These are phyloP conservation scores for Pedionomus torquatus DNA, from an alignment of 2,113 vertebrate species.

Conservation along the genomic window DNA sequence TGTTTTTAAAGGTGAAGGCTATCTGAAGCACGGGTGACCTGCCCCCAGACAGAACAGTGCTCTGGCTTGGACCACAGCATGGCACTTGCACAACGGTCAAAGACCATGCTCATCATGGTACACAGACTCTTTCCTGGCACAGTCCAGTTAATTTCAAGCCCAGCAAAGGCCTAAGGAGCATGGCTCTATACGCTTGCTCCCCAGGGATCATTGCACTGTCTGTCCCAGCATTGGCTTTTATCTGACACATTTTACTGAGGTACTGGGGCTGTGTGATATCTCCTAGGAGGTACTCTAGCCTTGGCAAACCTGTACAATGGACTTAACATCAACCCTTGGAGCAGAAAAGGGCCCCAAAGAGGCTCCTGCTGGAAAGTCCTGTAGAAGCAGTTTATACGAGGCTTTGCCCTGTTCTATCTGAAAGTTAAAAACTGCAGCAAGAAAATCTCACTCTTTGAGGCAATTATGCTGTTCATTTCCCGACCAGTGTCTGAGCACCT, in stretches of 20 bases:
- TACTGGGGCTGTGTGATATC: not conserved
- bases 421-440: not conserved
- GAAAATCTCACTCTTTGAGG: not conserved
- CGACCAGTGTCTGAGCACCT: not conserved
- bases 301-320: not conserved
- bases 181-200: not conserved
- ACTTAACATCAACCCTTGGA: not conserved
- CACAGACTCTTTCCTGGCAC: fast-evolving
- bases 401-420: not conserved
- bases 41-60: not conserved
- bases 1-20: not conserved
- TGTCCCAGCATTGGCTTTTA: not conserved
- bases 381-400: not conserved
- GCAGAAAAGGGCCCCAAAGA: not conserved
- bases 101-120: not conserved
- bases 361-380: not conserved
- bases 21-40: not conserved
- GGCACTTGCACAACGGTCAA: not conserved
- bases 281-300: not conserved
- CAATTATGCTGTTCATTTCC: not conserved
- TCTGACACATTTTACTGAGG: fast-evolving
- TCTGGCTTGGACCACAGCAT: not conserved
- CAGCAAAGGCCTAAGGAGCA: not conserved
- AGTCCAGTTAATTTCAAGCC: not conserved
- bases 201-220: not conserved